A percentile compares a stretch with the other conserved stretches of the same genome.
These are phyloP conservation scores for Andricus quercusramuli DNA, from an alignment of 2,888 invertebrate genomes.

Conservation along the genomic window DNA sequence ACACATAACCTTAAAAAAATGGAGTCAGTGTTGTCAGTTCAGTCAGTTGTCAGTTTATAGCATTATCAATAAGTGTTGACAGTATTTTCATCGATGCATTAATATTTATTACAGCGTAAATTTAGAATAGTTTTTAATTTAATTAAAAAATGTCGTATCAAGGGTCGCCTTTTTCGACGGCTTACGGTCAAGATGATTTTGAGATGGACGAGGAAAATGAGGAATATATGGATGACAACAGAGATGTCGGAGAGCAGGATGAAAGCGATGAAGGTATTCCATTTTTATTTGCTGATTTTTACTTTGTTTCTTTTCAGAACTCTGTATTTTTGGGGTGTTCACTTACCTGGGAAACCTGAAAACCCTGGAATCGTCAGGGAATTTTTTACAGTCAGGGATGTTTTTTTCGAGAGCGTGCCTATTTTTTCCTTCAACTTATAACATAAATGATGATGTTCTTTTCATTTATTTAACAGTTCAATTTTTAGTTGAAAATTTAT, in stretches of 20 bases:
- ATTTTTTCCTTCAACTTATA: too few relatives aligned
- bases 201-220: conserved; percentile 87
- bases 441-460: too few relatives aligned
- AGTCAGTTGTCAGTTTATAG: not conserved
- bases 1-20: too few relatives aligned
- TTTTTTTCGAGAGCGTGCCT: too few relatives aligned
- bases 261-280: conserved; percentile 82
- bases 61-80: not conserved
- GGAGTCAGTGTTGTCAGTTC: too few relatives aligned
- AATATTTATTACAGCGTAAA: not conserved
- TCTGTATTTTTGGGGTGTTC: not conserved
- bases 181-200: conserved; percentile 84
- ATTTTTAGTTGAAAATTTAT: too few relatives aligned
- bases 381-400: too few relatives aligned
- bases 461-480: too few relatives aligned
- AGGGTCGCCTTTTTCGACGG: conserved; percentile 84
- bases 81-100: not conserved
- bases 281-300: not conserved
- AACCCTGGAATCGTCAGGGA: too few relatives aligned
- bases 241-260: conserved; percentile 83
- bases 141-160: conserved; percentile 77
- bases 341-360: too few relatives aligned
- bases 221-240: conserved; percentile 85
- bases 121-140: not conserved
- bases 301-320: conserved; percentile 48